These are phyloP conservation scores for Melanocharis versteri DNA, from an alignment of 2,113 vertebrate genomes.

Conservation along the genomic window DNA sequence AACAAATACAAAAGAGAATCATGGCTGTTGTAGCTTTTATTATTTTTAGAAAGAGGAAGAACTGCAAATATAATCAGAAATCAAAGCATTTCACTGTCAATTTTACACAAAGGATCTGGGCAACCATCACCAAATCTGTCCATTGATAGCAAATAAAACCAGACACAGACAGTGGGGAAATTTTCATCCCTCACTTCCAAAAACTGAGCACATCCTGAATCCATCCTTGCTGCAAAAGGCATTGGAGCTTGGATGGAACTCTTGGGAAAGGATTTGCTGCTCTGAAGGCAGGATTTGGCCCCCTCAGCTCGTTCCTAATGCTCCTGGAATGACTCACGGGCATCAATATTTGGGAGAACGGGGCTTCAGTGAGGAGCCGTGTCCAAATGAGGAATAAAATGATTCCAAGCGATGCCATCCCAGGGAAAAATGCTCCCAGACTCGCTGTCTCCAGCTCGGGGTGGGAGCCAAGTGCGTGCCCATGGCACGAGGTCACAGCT, in stretches of 20 bases:
- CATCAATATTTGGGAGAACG: not conserved
- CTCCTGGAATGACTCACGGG: not conserved
- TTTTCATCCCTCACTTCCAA: not conserved
- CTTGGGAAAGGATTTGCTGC: not conserved
- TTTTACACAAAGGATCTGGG: not conserved
- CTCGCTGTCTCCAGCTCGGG: not conserved
- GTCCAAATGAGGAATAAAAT: not conserved
- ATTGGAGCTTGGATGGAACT: not conserved
- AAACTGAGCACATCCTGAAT: not conserved
- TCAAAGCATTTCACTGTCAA: not conserved
- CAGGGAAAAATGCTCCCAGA: not conserved
- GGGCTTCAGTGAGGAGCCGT: not conserved
- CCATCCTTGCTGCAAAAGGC: not conserved
- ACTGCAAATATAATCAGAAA: constrained; percentile 18
- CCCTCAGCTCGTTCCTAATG: not conserved
- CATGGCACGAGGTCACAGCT: not conserved
- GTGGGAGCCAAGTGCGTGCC: not conserved
- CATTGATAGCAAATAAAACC: not conserved
- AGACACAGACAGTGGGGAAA: not conserved
- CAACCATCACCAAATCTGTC: not conserved
- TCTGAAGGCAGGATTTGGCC: not conserved
- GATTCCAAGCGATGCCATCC: not conserved
- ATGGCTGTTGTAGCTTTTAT: not conserved
- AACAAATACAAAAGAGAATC: constrained; percentile 3
- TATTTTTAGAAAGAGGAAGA: not conserved